A percentile compares a stretch with the other conserved stretches of the same genome.
phyloP scores from a whole-genome alignment of 2,113 vertebrate species.

The Solea senegalensis region DNA sequence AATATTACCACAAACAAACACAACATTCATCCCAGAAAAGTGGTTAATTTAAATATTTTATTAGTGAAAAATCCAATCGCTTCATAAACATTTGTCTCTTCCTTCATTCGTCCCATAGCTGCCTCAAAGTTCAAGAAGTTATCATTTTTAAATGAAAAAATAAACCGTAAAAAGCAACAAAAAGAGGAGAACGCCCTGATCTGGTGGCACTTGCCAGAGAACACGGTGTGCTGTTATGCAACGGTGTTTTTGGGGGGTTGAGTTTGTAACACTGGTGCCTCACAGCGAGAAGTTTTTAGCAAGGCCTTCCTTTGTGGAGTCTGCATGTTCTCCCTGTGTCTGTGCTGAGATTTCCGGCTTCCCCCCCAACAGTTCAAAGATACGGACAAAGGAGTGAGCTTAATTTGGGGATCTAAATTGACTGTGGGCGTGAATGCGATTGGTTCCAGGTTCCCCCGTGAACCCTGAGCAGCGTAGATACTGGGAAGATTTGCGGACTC shows the following conservation, averaged over 20 bases:
- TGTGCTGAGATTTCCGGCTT: too few species aligned
- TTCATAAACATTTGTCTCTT: neutral
- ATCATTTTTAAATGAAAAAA: too few species aligned
- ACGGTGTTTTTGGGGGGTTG: neutral
- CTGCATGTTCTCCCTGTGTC: neutral
- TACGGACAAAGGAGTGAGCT: too few species aligned
- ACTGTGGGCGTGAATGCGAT: neutral
- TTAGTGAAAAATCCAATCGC: neutral
- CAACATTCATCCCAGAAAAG: neutral
- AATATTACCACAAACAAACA: neutral
- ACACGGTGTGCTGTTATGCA: neutral
- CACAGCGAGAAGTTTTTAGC: neutral
- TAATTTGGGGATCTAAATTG: too few species aligned
- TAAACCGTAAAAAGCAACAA: too few species aligned
- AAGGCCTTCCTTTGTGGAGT: neutral
- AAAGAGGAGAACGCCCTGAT: too few species aligned
- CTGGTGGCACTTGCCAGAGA: neutral
- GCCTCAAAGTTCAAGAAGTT: too few species aligned
- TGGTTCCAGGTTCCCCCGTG: neutral
- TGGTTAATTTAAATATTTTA: neutral
- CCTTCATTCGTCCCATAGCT: too few species aligned
- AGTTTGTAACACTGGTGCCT: neutral
- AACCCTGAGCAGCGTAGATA: neutral
- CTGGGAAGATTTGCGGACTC: conserved; percentile 52
- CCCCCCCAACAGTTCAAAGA: too few species aligned